These are phyloP conservation scores for Hippocampus zosterae DNA, from an alignment of 2,113 vertebrate genomes.

Conservation along the genomic window DNA sequence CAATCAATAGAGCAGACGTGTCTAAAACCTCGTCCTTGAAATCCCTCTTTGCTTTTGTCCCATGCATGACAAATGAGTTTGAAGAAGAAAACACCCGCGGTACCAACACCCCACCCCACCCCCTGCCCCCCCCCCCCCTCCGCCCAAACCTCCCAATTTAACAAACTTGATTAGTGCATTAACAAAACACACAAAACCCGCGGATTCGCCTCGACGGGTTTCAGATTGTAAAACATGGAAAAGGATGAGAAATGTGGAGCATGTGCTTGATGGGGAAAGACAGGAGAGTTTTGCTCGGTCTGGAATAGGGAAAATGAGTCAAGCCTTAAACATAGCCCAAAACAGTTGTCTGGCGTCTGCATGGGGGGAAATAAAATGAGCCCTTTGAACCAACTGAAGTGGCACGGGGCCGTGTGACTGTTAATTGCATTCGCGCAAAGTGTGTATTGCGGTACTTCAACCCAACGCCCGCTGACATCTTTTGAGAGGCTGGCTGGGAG, in stretches of 20 bases:
- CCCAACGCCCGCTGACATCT: constrained; percentile 29
- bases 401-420: constrained; percentile 35
- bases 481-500: constrained; percentile 41
- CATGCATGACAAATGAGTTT: constrained; percentile 59
- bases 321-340: constrained; percentile 22
- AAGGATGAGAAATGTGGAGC: constrained; percentile 40
- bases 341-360: too few species aligned
- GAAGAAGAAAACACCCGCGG: constrained; percentile 32
- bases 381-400: constrained; percentile 40
- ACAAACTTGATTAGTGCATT: constrained; percentile 51
- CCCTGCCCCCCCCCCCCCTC: neutral
- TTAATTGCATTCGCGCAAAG: constrained; percentile 37
- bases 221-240: constrained; percentile 22
- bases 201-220: constrained; percentile 32
- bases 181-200: constrained; percentile 21
- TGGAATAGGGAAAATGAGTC: constrained; percentile 31
- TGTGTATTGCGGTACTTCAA: constrained; percentile 39
- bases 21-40: constrained; percentile 66
- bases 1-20: constrained; percentile 71
- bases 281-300: constrained; percentile 35
- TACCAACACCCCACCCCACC: neutral
- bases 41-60: constrained; percentile 59
- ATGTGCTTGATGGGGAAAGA: constrained; percentile 43
- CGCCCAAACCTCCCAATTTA: constrained; percentile 8
- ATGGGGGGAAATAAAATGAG: neutral